phyloP scores from a whole-genome alignment of 2,113 vertebrate species.

The Neogale vison region DNA sequence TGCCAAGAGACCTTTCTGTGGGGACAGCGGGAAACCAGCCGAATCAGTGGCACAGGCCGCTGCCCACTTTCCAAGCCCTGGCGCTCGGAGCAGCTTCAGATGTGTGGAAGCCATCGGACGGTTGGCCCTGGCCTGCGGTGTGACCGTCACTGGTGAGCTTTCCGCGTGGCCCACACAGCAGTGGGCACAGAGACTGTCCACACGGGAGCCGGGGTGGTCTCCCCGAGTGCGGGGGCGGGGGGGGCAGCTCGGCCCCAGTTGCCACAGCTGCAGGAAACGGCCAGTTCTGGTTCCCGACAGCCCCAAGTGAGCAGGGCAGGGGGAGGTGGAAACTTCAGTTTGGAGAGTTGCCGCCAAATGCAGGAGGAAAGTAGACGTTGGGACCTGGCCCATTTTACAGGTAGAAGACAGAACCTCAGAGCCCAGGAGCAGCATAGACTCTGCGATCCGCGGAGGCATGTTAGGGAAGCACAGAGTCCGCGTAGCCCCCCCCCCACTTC shows the following conservation, averaged over 20 bases:
- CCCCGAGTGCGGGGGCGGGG: fast-evolving
- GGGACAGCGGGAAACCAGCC: neutral
- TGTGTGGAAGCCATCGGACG: neutral
- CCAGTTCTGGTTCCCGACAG: neutral
- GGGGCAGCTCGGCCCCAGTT: fast-evolving
- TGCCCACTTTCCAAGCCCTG: neutral
- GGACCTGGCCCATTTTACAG: neutral
- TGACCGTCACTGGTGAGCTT: neutral
- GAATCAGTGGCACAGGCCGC: neutral
- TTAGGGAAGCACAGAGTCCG: neutral
- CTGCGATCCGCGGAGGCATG: fast-evolving
- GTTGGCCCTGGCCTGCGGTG: neutral
- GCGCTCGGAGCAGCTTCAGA: neutral
- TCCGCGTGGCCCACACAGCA: neutral
- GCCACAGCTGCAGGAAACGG: fast-evolving
- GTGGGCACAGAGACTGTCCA: fast-evolving
- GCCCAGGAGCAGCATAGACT: neutral
- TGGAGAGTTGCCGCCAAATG: neutral
- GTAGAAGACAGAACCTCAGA: neutral
- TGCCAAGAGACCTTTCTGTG: neutral
- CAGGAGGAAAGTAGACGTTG: neutral
- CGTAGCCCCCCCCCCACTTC: too few species aligned
- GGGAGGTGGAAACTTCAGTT: neutral
- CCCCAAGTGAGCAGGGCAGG: neutral
- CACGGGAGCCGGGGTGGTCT: neutral